A percentile compares a stretch with the other conserved stretches of the same genome.
Conservation (phyloP, 2,888 invertebrate genomes). For the Neuroscelio doddi region DNA sequence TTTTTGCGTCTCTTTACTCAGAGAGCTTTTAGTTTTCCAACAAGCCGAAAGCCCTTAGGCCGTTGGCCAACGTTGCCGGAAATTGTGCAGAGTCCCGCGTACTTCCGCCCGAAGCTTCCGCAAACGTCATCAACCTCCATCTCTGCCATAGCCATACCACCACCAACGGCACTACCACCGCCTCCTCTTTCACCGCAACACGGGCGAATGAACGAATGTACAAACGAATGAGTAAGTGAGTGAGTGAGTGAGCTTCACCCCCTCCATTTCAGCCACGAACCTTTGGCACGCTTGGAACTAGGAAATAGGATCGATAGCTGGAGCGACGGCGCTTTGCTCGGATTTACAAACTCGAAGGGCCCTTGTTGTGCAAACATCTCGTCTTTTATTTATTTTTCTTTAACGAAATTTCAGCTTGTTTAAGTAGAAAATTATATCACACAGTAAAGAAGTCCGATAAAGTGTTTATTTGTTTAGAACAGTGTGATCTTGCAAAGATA, state of each 20-base stretch:
- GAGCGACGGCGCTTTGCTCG: constrained; percentile 57
- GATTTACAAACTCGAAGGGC: constrained; percentile 52
- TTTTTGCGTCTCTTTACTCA: constrained; percentile 22
- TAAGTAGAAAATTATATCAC: no score
- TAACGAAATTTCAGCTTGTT: no score
- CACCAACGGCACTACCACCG: constrained; percentile 12
- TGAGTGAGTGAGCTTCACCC: constrained; percentile 34
- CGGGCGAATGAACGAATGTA: constrained; percentile 34
- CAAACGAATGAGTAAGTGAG: constrained; percentile 38
- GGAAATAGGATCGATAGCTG: constrained; percentile 57
- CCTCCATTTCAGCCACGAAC: constrained; percentile 43
- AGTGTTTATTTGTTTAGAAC: no score
- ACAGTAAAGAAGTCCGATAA: no score
- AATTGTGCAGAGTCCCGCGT: constrained; percentile 58
- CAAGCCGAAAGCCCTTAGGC: constrained; percentile 42
- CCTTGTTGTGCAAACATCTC: constrained; percentile 9
- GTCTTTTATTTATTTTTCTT: no score
- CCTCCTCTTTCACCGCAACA: constrained; percentile 26
- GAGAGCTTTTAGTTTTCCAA: constrained; percentile 35
- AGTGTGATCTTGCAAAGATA: no score
- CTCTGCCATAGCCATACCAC: constrained; percentile 45
- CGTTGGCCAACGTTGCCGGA: constrained; percentile 57
- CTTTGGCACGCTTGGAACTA: constrained; percentile 53
- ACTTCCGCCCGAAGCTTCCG: constrained; percentile 58
- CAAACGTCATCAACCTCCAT: constrained; percentile 58